Evolutionary conservation across 1,140 invertebrate species (phyloP), one percentile per base, ranked within the genome.

Genomic region (Conus betulinus): DNA sequence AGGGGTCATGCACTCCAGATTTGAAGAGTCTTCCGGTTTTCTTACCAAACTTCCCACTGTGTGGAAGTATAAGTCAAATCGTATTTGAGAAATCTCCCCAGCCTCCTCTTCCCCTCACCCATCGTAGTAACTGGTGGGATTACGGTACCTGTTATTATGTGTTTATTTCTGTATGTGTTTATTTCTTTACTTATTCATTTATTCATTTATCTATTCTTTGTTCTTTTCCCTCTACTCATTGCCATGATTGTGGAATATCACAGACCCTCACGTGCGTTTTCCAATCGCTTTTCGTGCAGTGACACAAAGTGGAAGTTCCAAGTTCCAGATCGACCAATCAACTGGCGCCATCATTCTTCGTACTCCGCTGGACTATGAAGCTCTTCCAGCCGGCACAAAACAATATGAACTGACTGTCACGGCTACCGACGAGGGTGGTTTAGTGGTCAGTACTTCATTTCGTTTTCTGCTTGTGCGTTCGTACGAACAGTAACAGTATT

Each of bases 321-420:
- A 88, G n/a, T 93, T 93, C 86, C 76, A n/a, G 8, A 90, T 93
- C 60, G 91, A 93, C 89, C 51, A 84, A 6, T 88, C 89, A 5
- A 90, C 91, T 2, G 93, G 91, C 25, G 67, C 78, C 25, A 90
- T 93, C 55, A 89, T n/a, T 27, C 86, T 93, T 39, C 84, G 76
- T 7, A 17, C 85, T 5, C 57, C 83, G 0, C 86, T 93, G 39
- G 91, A 93, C 88, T 93, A 93, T 83, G 93, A 93, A 5, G 39
- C 89, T 15, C 87, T 91, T 23, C 90, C 90, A 39, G 15, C 76
- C 51, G 90, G 81, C 20, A 39, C 55, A 39, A 90, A 89, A 55
- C 57, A 7, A 15, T 93, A 91, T 84, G 82, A 88, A n/a, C 85
- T 93, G 79, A 90, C 86, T 6, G 87, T 92, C 25, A 60, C 84